Conservation (phyloP, 2,113 vertebrate species). For the Scophthalmus maximus region DNA sequence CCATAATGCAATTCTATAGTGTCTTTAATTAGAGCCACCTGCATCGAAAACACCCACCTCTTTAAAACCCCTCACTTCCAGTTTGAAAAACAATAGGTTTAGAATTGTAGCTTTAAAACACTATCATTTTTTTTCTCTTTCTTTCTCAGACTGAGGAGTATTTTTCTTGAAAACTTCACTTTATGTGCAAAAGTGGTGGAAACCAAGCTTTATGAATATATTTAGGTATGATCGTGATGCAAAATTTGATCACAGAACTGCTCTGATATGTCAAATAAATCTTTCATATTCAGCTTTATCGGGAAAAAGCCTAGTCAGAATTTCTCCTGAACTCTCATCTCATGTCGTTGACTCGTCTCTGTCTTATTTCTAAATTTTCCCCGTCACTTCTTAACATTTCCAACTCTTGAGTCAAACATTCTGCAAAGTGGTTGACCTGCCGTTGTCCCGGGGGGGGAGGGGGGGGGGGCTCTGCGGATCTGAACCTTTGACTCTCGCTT, state of each 20-base stretch:
- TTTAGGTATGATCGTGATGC: background rate
- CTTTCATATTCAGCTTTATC: background rate
- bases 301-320: background rate
- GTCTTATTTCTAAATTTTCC: background rate
- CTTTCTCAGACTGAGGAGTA: no score
- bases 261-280: no score
- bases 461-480: slow-evolving; percentile 1
- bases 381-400: background rate
- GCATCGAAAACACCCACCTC: no score
- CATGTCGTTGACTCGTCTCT: background rate
- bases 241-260: background rate
- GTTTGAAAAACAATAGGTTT: background rate
- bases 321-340: background rate
- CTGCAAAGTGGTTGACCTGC: background rate
- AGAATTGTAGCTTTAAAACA: background rate
- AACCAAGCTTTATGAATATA: background rate
- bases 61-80: background rate
- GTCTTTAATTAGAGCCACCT: no score
- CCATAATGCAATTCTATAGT: no score
- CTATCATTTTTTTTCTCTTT: background rate
- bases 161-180: background rate
- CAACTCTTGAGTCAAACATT: background rate
- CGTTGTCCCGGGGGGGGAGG: background rate
- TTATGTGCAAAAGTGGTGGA: background rate
- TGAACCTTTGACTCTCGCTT: slow-evolving; percentile 49